Conservation (phyloP, 2,888 invertebrate species). For the Geophilus truncorum region DNA sequence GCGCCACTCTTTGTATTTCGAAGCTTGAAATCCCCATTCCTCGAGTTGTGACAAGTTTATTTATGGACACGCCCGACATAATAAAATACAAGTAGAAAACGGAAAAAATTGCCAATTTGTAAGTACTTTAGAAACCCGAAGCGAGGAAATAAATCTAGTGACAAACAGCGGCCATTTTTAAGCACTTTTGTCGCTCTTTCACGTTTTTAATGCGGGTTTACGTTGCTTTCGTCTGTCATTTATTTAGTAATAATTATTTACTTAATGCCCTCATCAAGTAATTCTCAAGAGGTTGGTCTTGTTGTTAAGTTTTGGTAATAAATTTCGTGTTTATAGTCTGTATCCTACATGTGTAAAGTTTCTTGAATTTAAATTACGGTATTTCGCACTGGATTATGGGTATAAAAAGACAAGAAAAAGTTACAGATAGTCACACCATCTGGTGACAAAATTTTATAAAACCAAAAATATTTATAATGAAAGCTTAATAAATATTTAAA, state of each 20-base stretch:
- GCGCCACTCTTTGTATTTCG: no score
- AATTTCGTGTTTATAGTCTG: neutral
- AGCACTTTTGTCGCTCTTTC: neutral
- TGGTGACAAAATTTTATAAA: no score
- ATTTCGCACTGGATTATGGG: no score
- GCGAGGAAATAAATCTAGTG: neutral
- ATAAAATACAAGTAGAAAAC: neutral
- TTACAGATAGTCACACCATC: no score
- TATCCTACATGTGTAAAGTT: no score
- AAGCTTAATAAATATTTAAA: no score
- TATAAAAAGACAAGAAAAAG: no score
- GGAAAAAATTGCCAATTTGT: neutral
- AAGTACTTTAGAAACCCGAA: neutral
- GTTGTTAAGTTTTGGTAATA: neutral
- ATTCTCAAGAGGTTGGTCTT: neutral
- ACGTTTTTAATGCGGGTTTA: neutral
- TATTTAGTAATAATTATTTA: neutral
- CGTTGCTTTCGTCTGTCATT: neutral
- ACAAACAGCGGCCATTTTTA: neutral
- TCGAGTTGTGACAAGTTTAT: neutral
- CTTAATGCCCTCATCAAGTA: neutral
- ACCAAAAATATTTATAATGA: no score
- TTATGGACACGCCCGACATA: neutral
- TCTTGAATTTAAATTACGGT: no score
- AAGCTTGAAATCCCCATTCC: no score